Base-by-base conservation (phyloP, 2,113 vertebrate genomes). In the Abramis brama region DNA sequence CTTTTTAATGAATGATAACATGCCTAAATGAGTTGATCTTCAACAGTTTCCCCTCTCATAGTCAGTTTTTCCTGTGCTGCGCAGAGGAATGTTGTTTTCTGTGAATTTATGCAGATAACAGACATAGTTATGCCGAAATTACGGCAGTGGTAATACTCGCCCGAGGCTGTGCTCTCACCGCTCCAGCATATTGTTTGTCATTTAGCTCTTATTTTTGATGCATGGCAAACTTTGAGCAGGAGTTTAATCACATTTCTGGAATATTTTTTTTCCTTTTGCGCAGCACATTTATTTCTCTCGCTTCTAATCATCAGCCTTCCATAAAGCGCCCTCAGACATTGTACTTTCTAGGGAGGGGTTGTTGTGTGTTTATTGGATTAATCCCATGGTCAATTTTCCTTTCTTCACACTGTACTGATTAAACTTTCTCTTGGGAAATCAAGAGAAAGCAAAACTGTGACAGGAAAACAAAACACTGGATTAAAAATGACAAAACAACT, bases 351-450 rank as follows among this genome's bases (percentile, higher is more conserved):
- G 80, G 86, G 87, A 89, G 89, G 85, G 81, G 79, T 23, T 71
- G 91, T 89, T 78, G 87, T 87, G 77, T 88, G 85, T 86, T 79
- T 85, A 60, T 62, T 74, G 86, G 66, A 87, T 87, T 86, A 87
- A 83, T 89, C 87, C 91, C 87, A 85, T 55, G 47, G 73, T 87
- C 86, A 86, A 77, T 86, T 79, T 78, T 85, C 80, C 76, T 52
- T 79, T 74, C 59, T 86, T 90, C 76, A 78, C 89, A 88, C 88
- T 90, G 86, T 83, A 87, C 74, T 91, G 91, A 91, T 93, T 92
- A 89, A 90, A 87, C 86, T 80, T 88, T 84, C 91, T 89, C 8
- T 88, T 82, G 92, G 89, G 91, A 93, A 93, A 93, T 92, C 85
- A 89, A 89, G 83, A 74, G 81, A 89, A 45, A 45, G 25, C 81